Base-by-base conservation (phyloP, 92 coral and sea anemone genomes). In the Montipora capitata region DNA sequence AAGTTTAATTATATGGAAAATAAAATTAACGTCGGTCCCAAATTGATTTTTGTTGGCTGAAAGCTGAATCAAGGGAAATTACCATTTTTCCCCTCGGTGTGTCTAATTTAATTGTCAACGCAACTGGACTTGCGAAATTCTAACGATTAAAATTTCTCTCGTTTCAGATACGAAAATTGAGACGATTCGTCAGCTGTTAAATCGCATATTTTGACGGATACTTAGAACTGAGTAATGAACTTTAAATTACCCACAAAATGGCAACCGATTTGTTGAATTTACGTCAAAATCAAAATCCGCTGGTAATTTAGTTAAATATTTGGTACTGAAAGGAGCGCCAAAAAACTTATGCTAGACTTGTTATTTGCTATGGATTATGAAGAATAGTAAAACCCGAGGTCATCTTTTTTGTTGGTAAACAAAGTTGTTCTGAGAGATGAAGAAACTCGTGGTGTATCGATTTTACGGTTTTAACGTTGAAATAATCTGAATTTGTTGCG, bases 171-270 rank as follows among this genome's bases (percentile, higher is more conserved):
- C 76, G 68, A 81, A 81, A 81, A 51, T 52, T 81, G 12, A 48
- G 40, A 52, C 70, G 74, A 54, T 52, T 72, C 56, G 54, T 81
- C 85, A 68, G 85, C 77, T 81, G 85, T 68, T 81, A 40, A n/a
- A 43, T 39, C 10, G 52, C 57, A 40, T 35, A 41, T 61, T 68
- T 80, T 52, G 77, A 40, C 4, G 41, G 51, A 81, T 39, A 81
- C 85, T 68, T 81, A 40, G 15, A 52, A 56, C 40, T n/a, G 67
- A 10, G 52, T 51, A 81, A 68, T 40, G 40, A 51, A 68, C 52
- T 35, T 68, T 17, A 81, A 11, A 68, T 42, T 39, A 45, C 72
- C 6, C 11, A 8, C 42, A 10, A 65, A 20, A 20, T 38, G 83
- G 15, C 15, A 48, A 52, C 66, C 9, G 44, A 40, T 35, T 15